phyloP scores from a whole-genome alignment of 2,888 invertebrate genomes.

The Troides helena region DNA sequence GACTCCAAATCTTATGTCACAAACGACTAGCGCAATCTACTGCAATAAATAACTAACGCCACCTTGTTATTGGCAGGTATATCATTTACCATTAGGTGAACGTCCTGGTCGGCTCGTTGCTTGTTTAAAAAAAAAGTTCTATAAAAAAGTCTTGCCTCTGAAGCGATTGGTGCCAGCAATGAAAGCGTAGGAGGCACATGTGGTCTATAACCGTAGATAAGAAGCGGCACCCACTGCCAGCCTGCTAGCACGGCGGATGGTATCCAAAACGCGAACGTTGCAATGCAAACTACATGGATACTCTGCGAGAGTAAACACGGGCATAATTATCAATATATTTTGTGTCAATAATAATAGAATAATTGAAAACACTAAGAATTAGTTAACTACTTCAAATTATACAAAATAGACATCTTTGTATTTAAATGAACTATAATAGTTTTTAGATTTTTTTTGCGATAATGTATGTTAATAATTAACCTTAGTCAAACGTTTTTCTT shows the following conservation, averaged over 20 bases:
- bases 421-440: too few relatives aligned
- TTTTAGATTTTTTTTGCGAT: background rate
- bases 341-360: background rate
- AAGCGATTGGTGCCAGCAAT: slow-evolving; percentile 71
- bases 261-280: slow-evolving; percentile 72
- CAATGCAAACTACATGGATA: slow-evolving; percentile 58
- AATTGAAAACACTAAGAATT: background rate
- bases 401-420: too few relatives aligned
- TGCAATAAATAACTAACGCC: too few relatives aligned
- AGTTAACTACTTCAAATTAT: background rate
- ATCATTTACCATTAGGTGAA: too few relatives aligned
- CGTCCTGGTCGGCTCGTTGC: too few relatives aligned
- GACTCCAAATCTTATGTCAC: too few relatives aligned
- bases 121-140: background rate
- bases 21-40: too few relatives aligned
- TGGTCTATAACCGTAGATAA: slow-evolving; percentile 62
- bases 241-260: slow-evolving; percentile 71
- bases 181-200: slow-evolving; percentile 72
- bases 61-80: too few relatives aligned
- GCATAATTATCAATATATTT: background rate
- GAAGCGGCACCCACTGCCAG: slow-evolving; percentile 71
- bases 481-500: slow-evolving; percentile 69
- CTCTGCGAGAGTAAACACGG: slow-evolving; percentile 48
- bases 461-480: slow-evolving; percentile 38
- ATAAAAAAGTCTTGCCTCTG: slow-evolving; percentile 59